Conservation (phyloP, 2,113 vertebrate species). For the Gallinago media region DNA sequence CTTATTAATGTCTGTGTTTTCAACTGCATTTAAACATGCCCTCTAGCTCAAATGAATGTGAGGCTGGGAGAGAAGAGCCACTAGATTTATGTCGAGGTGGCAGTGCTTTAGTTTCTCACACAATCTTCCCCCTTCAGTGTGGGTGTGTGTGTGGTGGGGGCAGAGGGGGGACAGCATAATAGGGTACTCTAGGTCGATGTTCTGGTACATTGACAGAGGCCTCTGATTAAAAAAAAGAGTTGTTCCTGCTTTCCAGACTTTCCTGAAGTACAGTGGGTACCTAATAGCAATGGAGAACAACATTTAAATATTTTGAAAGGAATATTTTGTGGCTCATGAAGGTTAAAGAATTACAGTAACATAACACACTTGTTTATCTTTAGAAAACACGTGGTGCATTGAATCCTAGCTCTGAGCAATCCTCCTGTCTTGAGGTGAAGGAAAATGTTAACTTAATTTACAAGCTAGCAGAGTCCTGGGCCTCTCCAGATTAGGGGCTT, state of each 20-base stretch:
- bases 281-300: not conserved
- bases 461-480: conserved; percentile 1
- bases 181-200: not conserved
- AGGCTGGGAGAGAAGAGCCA: not conserved
- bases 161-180: not conserved
- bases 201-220: not conserved
- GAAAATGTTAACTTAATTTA: conserved; percentile 67
- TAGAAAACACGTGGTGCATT: conserved; percentile 28
- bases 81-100: not conserved
- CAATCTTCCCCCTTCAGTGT: not conserved
- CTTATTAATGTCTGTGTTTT: not conserved
- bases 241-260: not conserved
- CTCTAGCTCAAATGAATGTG: not conserved
- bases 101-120: not conserved
- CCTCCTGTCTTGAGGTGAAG: conserved; percentile 58
- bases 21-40: not conserved
- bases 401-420: conserved; percentile 55
- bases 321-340: not conserved
- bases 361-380: conserved; percentile 44
- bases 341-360: conserved; percentile 37
- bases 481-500: conserved; percentile 55
- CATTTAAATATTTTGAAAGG: conserved; percentile 39
- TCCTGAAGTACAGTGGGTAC: not conserved
- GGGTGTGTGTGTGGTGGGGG: not conserved
- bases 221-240: not conserved